Evolutionary conservation across 2,113 vertebrate genomes (phyloP), one percentile per base, ranked within the genome.

Genomic region (Hypomesus transpacificus): DNA sequence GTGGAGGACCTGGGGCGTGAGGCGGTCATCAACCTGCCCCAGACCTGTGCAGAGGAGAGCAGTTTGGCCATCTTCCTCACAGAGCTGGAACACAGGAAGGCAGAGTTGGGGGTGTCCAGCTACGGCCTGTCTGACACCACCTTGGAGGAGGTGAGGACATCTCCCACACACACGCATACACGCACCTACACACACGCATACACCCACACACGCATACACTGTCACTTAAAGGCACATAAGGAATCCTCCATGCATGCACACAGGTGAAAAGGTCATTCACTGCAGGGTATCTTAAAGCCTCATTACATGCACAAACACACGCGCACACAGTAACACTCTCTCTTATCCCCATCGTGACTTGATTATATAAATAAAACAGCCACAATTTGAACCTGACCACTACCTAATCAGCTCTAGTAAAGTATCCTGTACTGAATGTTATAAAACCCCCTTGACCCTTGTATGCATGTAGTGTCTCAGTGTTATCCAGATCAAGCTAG

Each of bases 101-200:
- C 14, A 0, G 91, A 94, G 0, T 80, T 97, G 70, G 92, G 93
- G 39, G 75, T 96, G 62, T 82, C 87, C 16, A 89, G 94, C 88
- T 98, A 95, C 0, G 94, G 94, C 31, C 89, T 96, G 75, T 95
- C 95, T 0, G 93, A 96, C 86, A 95, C 94, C 84, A 93, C 91
- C 7, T 90, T 98, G 31, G 94, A 97, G 78, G 95, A 98, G 93
- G 95, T 95, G 66, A 81, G 73, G 1, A 22, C 11, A 21, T 16
- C 16, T 6, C 31, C 2, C 3, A 21, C 8, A 24, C 57, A 14
- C 57, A 14, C 20, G 56, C 21, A 9, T 58, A n/a, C 18, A 57
- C 8, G 24, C 58, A 60, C 20, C 5, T 13, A 4, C 14, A 7
- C 59, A 61, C 26, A 24, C 2, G 14, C 59, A 26, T 26, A 61